Percentiles rank a stretch among this genome's conserved stretches.
Conservation (phyloP, 2,797 vertebrate genomes). For the Sphenopsis melanotis region DNA sequence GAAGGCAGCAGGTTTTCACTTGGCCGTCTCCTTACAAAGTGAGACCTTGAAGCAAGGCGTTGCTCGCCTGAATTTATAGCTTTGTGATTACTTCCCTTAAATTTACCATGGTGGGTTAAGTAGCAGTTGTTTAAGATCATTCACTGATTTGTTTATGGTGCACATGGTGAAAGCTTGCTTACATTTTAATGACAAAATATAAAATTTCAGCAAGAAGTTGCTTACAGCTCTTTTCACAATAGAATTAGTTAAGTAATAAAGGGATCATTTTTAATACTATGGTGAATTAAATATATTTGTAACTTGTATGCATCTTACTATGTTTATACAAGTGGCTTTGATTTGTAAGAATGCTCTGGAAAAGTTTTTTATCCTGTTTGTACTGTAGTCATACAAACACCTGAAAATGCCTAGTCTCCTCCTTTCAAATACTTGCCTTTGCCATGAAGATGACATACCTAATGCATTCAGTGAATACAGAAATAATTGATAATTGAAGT, state of each 20-base stretch:
- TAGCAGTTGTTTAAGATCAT: neutral
- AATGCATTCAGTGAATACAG: neutral
- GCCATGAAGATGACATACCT: neutral
- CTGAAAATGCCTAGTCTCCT: neutral
- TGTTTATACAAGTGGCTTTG: neutral
- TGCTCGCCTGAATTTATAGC: neutral
- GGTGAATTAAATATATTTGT: neutral
- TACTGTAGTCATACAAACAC: neutral
- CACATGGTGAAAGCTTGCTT: neutral
- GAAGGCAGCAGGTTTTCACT: conserved; percentile 76
- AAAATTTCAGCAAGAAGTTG: neutral
- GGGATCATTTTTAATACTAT: neutral
- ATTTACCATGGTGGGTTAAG: neutral
- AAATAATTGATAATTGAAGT: neutral
- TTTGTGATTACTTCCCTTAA: neutral
- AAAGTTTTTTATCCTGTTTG: neutral
- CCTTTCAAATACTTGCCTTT: neutral
- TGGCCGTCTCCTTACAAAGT: neutral
- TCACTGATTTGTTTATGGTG: neutral
- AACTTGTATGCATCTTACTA: neutral
- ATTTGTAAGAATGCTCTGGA: neutral
- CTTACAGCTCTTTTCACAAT: neutral
- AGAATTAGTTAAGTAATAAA: neutral
- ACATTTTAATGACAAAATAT: neutral
- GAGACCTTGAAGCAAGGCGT: neutral